These are phyloP conservation scores for Podotricha telesiphe DNA, from an alignment of 2,888 invertebrate species.

Conservation along the genomic window DNA sequence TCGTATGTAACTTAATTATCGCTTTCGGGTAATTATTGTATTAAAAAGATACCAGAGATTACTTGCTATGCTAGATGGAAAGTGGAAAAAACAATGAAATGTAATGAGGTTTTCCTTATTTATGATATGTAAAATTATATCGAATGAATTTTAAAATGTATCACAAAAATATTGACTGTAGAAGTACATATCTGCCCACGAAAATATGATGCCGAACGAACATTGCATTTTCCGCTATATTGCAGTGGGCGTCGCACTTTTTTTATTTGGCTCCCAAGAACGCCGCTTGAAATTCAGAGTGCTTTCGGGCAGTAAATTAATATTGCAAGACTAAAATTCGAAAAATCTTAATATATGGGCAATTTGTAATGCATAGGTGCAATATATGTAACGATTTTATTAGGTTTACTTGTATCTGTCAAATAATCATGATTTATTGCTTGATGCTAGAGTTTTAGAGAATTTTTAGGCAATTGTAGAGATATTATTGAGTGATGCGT, in stretches of 20 bases:
- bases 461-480: too few species aligned
- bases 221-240: conserved; percentile 21
- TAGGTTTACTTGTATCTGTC: too few species aligned
- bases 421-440: too few species aligned
- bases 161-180: not conserved
- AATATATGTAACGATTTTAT: not conserved
- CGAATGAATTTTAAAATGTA: not conserved
- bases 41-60: too few species aligned
- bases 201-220: conserved; percentile 13
- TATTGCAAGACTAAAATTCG: conserved; percentile 16
- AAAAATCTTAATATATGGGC: conserved; percentile 7
- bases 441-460: too few species aligned
- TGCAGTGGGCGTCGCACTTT: conserved; percentile 18
- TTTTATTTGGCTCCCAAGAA: conserved; percentile 27
- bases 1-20: not conserved
- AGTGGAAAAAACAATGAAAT: too few species aligned
- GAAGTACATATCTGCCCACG: not conserved
- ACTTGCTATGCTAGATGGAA: too few species aligned
- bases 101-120: too few species aligned
- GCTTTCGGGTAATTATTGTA: not conserved
- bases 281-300: conserved; percentile 20
- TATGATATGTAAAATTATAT: too few species aligned
- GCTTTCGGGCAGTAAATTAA: conserved; percentile 23
- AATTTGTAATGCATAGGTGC: not conserved
- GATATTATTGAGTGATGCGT: too few species aligned